These are phyloP conservation scores for Psittacara wagleri DNA, from an alignment of 2,113 vertebrate species.

Conservation along the genomic window DNA sequence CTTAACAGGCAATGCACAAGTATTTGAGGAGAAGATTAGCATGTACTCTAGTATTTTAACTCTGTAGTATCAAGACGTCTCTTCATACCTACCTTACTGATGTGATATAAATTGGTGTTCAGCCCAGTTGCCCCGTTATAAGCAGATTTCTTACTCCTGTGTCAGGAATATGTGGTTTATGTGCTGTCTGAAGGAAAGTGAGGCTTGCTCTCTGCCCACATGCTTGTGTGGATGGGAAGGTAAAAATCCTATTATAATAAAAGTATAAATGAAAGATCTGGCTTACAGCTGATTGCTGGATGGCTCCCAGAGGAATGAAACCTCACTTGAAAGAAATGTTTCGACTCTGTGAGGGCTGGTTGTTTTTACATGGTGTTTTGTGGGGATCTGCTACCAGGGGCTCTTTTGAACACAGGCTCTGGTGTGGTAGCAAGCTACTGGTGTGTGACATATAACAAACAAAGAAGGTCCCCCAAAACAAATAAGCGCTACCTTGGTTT, in stretches of 20 bases:
- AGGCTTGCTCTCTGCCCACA: rapidly evolving
- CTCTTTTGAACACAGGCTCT: background rate
- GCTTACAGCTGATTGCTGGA: background rate
- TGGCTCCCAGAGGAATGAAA: background rate
- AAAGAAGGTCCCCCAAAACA: background rate
- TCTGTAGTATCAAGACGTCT: background rate
- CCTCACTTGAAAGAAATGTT: background rate
- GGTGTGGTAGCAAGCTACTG: background rate
- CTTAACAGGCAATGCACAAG: background rate
- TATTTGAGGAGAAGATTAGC: background rate
- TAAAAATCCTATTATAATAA: background rate
- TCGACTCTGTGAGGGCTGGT: background rate
- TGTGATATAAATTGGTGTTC: background rate
- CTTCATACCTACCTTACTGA: background rate
- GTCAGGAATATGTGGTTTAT: background rate
- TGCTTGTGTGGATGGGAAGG: background rate
- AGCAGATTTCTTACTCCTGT: background rate
- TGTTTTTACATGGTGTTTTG: background rate
- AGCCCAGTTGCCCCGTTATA: too few species aligned
- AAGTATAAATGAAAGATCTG: background rate
- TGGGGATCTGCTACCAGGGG: background rate
- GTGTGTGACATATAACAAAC: background rate
- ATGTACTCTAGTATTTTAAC: background rate
- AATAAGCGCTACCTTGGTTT: background rate
- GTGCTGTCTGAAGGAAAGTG: background rate